Base-by-base conservation (phyloP, 2,797 vertebrate species). In the Crossoptilon crossoptilon region DNA sequence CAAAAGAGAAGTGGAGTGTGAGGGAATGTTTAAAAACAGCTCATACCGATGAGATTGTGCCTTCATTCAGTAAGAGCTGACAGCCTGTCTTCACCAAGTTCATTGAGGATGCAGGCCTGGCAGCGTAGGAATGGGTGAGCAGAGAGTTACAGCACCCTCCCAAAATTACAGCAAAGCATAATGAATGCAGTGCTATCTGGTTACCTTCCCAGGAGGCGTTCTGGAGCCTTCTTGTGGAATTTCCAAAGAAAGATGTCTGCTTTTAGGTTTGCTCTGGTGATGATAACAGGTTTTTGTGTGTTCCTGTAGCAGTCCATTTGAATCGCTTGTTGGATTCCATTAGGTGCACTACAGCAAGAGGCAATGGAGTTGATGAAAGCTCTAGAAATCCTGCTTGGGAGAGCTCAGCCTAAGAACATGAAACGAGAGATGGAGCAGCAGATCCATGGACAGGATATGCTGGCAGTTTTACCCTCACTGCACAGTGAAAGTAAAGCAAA, bases 361-460 rank as follows among this genome's bases (percentile, higher is more conserved):
- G 95, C 91, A 55, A 4, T 41, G 5, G 87, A 95, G 18, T 41
- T 97, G 11, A 84, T 97, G 93, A 90, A 96, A 87, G 39, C 84
- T 53, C 62, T 97, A 64, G 93, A 95, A 10, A 62, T 18, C 16
- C 56, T 96, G 23, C 85, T 97, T 27, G 82, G 76, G 71, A 93
- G 55, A 1, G 1, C 68, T 74, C 56, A 79, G 15, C 51, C 9
- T 9, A 79, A 86, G 70, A 76, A 39, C 0, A 66, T 12, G 26
- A 63, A 87, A 15, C 58, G 2, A 41, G 82, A 69, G 64, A 5
- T 31, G 76, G 70, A 80, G 80, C 76, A 43, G 37, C 12, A 78
- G 29, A 8, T 4, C 26, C 93, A 27, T 11, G 77, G 46, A 9
- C 68, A 68, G 46, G 46, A 67, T 29, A 48, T 1, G 1, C 12